Base-by-base conservation (phyloP, 2,888 invertebrate genomes). In the Drosophila sordidula region DNA sequence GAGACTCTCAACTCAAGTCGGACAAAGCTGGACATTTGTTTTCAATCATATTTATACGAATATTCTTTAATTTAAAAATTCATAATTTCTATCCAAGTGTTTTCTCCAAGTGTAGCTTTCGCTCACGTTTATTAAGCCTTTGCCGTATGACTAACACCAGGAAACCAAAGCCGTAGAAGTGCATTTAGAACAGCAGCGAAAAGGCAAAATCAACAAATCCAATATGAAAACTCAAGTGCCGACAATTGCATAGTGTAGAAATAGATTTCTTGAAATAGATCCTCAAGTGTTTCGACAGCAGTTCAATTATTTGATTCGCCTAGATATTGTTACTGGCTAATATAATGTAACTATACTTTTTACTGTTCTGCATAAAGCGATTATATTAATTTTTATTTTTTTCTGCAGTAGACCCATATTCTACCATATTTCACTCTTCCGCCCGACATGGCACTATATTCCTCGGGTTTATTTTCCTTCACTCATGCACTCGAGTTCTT, bases 91-190 rank as follows among this genome's bases (percentile, higher is more conserved):
- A n/a, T n/a, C n/a, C n/a, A n/a, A n/a, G n/a, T n/a, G n/a, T n/a
- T 44, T 29, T 29, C 46, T 22, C 9, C 12, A 9, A 36, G 36
- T 50, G 25, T 38, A 11, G 18, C 18, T 1, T 18, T 18, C 2
- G 6, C 38, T 14, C 0, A 8, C 9, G 41, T 14, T 52, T 4
- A 11, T 22, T 14, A 14, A 11, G 11, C 6, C n/a, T 9, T 12
- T 18, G 1, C 14, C 16, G 11, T 11, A 26, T 63, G 63, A 62
- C 34, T 42, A 26, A 62, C 22, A 12, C 9, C 9, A 32, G n/a
- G 39, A 25, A 58, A 32, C n/a, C 12, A 39, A 3, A 32, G 22
- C 36, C 16, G n/a, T 11, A 41, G 3, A 12, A 6, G 1, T 38
- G 14, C 38, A 38, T 14, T 14, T 11, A 12, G 12, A 34, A 4